phyloP scores from a whole-genome alignment of 2,113 vertebrate genomes.

The Dipodomys merriami region DNA sequence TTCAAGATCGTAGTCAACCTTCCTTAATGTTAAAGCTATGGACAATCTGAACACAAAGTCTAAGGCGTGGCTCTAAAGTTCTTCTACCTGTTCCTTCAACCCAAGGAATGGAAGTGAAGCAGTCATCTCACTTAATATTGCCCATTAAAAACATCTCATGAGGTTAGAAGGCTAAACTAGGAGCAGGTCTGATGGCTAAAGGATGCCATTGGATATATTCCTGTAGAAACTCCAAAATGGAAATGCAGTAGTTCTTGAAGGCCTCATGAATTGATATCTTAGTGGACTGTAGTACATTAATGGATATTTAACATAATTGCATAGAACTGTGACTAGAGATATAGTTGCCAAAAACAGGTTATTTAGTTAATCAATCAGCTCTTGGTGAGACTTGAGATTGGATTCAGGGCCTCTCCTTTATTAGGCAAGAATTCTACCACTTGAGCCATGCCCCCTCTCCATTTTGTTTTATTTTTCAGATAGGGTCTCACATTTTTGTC shows the following conservation, averaged over 20 bases:
- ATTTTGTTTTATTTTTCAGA: too few species aligned
- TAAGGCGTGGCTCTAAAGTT: background rate
- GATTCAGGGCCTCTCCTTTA: too few species aligned
- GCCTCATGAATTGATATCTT: background rate
- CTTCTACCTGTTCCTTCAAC: background rate
- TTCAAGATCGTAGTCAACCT: slow-evolving; percentile 23
- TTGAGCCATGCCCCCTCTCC: too few species aligned
- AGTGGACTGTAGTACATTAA: too few species aligned
- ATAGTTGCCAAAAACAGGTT: background rate
- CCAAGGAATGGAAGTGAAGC: background rate
- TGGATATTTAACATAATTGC: background rate
- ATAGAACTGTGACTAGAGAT: background rate
- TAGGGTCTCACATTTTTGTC: too few species aligned
- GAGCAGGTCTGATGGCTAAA: background rate
- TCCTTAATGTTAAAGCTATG: background rate
- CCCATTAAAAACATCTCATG: background rate
- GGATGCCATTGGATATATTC: background rate
- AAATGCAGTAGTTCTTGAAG: background rate
- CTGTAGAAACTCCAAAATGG: background rate
- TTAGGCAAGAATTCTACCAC: too few species aligned
- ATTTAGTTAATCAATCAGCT: too few species aligned
- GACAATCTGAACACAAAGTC: background rate
- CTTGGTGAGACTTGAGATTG: too few species aligned
- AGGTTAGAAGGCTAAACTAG: too few species aligned
- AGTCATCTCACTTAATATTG: background rate